Percentiles rank a stretch among this genome's conserved stretches.
Evolutionary conservation across 2,888 invertebrate species (phyloP).

Genomic region (Eilema sororculum): DNA sequence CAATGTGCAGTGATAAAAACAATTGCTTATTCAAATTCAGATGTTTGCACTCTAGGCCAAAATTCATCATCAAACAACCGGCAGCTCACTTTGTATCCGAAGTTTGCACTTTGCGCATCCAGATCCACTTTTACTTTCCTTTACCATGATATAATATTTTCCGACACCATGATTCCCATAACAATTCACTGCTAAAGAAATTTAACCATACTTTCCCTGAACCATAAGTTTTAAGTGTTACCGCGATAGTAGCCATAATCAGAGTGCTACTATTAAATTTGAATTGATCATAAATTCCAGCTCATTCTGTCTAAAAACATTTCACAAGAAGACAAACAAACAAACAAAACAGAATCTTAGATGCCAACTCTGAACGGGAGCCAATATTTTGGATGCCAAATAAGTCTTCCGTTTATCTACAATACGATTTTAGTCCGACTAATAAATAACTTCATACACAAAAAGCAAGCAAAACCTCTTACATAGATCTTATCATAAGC

Average conservation of each 20-base stretch:
- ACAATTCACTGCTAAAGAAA: too few species aligned
- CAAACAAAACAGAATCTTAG: conserved; percentile 18
- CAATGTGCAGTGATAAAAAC: too few species aligned
- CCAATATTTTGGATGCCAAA: conserved; percentile 40
- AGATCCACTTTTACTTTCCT: too few species aligned
- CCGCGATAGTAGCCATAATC: background rate
- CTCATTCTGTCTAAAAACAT: background rate
- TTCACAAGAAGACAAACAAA: conserved; percentile 8
- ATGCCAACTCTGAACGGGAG: conserved; percentile 33
- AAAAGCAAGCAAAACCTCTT: conserved; percentile 72
- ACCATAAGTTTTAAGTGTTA: background rate
- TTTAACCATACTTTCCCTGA: background rate
- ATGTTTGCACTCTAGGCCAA: too few species aligned
- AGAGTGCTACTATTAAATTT: background rate
- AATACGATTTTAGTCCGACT: conserved; percentile 57
- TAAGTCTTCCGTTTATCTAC: conserved; percentile 58
- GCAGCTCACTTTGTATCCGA: too few species aligned
- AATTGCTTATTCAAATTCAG: too few species aligned
- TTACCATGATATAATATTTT: too few species aligned
- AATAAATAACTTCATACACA: conserved; percentile 68
- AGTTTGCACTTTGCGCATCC: too few species aligned
- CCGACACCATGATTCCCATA: too few species aligned
- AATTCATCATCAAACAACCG: too few species aligned
- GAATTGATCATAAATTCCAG: background rate
- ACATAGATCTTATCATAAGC: conserved; percentile 63